These are phyloP conservation scores for Lumbricus terrestris DNA, from an alignment of 2,888 invertebrate species.

Conservation along the genomic window DNA sequence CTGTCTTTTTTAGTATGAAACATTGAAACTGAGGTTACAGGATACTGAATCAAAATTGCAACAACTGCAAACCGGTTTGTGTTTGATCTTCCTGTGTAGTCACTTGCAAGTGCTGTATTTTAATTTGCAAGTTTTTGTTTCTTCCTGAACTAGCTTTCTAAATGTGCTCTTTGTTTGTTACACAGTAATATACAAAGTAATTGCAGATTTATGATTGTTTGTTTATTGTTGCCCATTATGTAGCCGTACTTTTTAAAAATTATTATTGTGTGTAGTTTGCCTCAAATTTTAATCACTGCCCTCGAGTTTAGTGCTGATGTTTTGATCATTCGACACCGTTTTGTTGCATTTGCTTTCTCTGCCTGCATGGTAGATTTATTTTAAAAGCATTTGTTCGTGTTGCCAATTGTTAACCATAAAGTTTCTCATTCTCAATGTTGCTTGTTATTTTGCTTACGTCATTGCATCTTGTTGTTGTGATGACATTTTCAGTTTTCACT, in stretches of 20 bases:
- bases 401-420: neutral
- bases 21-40: neutral
- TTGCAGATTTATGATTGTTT: neutral
- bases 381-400: neutral
- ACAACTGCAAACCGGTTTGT: slow-evolving; percentile 6
- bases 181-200: neutral
- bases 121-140: neutral
- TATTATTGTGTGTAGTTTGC: neutral
- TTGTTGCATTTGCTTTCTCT: neutral
- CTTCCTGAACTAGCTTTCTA: neutral
- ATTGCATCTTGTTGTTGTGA: too few relatives aligned
- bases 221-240: neutral
- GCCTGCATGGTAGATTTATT: neutral
- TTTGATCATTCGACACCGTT: neutral
- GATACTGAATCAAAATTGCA: slow-evolving; percentile 6
- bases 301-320: neutral
- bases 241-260: neutral
- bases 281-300: neutral
- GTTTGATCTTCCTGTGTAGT: neutral
- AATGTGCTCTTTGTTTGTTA: neutral
- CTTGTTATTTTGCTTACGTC: neutral
- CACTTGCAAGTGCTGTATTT: neutral
- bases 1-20: slow-evolving; percentile 3
- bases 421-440: too few relatives aligned
- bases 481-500: neutral